phyloP scores from a whole-genome alignment of 2,797 vertebrate genomes.

The Taeniopygia guttata region DNA sequence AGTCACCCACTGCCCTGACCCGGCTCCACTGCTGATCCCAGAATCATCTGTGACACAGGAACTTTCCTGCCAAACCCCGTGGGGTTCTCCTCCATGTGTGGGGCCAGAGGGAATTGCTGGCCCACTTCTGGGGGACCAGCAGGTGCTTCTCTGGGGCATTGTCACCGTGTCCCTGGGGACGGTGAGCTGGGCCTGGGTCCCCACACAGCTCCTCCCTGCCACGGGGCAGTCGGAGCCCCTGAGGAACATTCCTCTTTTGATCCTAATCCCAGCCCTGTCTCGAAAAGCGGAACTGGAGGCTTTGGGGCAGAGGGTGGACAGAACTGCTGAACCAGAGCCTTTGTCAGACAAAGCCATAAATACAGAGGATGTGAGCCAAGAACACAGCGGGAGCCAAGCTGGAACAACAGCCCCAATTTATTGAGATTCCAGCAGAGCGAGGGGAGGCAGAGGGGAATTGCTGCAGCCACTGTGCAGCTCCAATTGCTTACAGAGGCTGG shows the following conservation, averaged over 20 bases:
- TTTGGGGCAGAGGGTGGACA: not conserved
- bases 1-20: not conserved
- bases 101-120: fast-evolving
- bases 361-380: not conserved
- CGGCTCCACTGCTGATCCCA: not conserved
- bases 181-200: fast-evolving
- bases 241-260: not conserved
- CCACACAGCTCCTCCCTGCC: not conserved
- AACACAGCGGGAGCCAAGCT: not conserved
- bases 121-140: not conserved
- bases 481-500: not conserved
- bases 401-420: not conserved
- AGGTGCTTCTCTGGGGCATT: fast-evolving
- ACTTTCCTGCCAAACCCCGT: not conserved
- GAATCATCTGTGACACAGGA: fast-evolving
- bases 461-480: fast-evolving
- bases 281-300: not conserved
- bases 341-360: not conserved
- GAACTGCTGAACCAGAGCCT: not conserved
- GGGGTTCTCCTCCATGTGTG: fast-evolving
- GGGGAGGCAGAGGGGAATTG: not conserved
- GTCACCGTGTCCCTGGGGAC: fast-evolving
- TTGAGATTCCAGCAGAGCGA: not conserved
- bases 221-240: not conserved
- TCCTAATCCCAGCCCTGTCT: not conserved